Percentiles rank a stretch among this genome's conserved stretches.
These are phyloP conservation scores for Epinephelus lanceolatus DNA, from an alignment of 2,113 vertebrate species.

Conservation along the genomic window DNA sequence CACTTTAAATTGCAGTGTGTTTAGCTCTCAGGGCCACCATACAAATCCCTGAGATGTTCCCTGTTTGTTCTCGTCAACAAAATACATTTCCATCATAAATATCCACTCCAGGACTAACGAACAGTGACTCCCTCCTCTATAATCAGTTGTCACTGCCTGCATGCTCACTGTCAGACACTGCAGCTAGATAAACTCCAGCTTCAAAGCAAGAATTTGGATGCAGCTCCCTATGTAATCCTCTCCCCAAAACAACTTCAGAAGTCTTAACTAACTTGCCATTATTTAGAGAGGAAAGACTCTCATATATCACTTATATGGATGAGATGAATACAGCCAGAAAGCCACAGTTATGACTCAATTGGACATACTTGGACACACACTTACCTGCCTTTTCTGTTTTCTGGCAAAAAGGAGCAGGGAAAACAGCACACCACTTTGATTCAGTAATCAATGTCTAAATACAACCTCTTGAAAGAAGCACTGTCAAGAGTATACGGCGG, in stretches of 20 bases:
- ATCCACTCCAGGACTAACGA: conserved; percentile 9
- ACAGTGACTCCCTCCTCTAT: conserved; percentile 2
- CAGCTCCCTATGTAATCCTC: conserved; percentile 11
- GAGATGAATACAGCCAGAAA: not conserved
- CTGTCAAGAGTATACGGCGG: not conserved
- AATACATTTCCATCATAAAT: conserved; percentile 37
- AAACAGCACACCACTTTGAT: not conserved
- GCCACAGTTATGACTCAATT: not conserved
- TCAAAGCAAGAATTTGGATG: conserved; percentile 25
- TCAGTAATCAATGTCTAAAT: conserved; percentile 14
- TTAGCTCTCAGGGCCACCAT: too few species aligned
- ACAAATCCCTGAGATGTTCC: too few species aligned
- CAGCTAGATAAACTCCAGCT: conserved; percentile 14
- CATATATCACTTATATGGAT: not conserved
- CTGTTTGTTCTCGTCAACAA: conserved; percentile 9
- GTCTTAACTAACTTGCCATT: conserved; percentile 25
- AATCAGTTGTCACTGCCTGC: conserved; percentile 9
- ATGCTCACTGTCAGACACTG: conserved; percentile 5
- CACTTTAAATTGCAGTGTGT: too few species aligned
- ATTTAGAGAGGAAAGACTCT: conserved; percentile 5
- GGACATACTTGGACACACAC: not conserved
- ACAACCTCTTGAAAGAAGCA: not conserved
- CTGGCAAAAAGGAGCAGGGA: not conserved
- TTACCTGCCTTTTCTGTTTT: not conserved
- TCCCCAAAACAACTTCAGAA: conserved; percentile 26